A percentile compares a stretch with the other conserved stretches of the same genome.
Evolutionary conservation across 2,888 invertebrate genomes (phyloP).

Genomic region (Chironomus tentans): DNA sequence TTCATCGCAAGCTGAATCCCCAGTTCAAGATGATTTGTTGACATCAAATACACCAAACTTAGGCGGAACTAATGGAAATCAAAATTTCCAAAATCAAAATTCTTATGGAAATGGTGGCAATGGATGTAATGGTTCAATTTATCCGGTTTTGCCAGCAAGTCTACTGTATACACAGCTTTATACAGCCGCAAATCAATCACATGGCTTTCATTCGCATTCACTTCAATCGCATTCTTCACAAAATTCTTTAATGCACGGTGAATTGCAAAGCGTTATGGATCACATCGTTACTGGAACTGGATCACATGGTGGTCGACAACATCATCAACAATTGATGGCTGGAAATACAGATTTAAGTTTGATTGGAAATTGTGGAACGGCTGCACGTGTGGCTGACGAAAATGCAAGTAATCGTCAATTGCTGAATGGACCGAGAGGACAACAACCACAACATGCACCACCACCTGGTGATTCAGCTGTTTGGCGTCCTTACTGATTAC

Average conservation of each 20-base stretch:
- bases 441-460: slow-evolving; percentile 24
- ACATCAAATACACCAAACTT: slow-evolving; percentile 55
- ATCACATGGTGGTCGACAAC: slow-evolving; percentile 44
- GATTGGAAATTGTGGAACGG: slow-evolving; percentile 42
- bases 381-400: slow-evolving; percentile 41
- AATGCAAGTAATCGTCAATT: slow-evolving; percentile 40
- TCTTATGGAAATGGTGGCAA: slow-evolving; percentile 43
- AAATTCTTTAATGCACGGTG: slow-evolving; percentile 52
- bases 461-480: slow-evolving; percentile 12
- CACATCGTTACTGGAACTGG: slow-evolving; percentile 51
- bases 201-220: slow-evolving; percentile 62
- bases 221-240: slow-evolving; percentile 54
- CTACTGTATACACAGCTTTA: slow-evolving; percentile 75
- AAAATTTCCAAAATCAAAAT: slow-evolving; percentile 47
- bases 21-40: slow-evolving; percentile 67
- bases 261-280: slow-evolving; percentile 67
- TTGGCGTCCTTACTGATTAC: slow-evolving; percentile 26
- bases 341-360: slow-evolving; percentile 38
- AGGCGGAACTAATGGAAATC: slow-evolving; percentile 48
- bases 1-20: slow-evolving; percentile 74
- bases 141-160: slow-evolving; percentile 72
- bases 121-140: slow-evolving; percentile 63
- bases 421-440: slow-evolving; percentile 34
- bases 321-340: slow-evolving; percentile 45
- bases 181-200: slow-evolving; percentile 66